Base-by-base conservation (phyloP, 2,888 invertebrate genomes). In the Camponotus fellah region DNA sequence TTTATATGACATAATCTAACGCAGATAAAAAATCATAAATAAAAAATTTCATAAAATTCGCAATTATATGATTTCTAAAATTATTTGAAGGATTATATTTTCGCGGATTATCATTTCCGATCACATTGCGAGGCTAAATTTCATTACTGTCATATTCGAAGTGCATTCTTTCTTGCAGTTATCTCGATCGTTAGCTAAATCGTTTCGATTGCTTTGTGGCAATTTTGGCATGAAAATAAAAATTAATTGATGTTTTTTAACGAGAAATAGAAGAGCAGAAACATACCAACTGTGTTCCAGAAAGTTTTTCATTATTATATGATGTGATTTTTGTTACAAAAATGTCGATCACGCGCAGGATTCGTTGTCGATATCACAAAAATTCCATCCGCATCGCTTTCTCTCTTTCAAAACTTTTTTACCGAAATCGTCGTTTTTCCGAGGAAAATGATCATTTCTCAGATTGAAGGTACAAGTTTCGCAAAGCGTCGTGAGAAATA, bases 101-200 rank as follows among this genome's bases (percentile, higher is more conserved):
- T 49, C 12, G 66, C 34, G 34, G 40, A 43, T 83, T 71, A 69
- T 71, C 75, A 72, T 34, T 79, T 81, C 83, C 68, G 69, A 80
- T 87, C 85, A 82, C 83, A 88, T 83, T 49, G 37, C 82, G 77
- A 56, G 49, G 58, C 79, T 85, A 83, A 84, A 87, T 83, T 62
- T 80, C 65, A 74, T 80, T 81, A 74, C 82, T 64, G 40, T 14
- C 60, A 32, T 74, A 89, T 82, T 80, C 74, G 37, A 49, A 65
- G 66, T 56, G 34, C 53, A 69, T 75, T 46, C 40, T 66, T 65
- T 46, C 49, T 66, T 74, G 80, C 76, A 82, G 40, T n/a, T 53
- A 49, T 81, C 64, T 68, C 60, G 58, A 62, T 64, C 83, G 87
- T 87, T 71, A 81, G 72, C 14, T 46, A 58, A 60, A 58, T 64